These are phyloP conservation scores for Drosophila atripex DNA, from an alignment of 2,888 invertebrate species.

Conservation along the genomic window DNA sequence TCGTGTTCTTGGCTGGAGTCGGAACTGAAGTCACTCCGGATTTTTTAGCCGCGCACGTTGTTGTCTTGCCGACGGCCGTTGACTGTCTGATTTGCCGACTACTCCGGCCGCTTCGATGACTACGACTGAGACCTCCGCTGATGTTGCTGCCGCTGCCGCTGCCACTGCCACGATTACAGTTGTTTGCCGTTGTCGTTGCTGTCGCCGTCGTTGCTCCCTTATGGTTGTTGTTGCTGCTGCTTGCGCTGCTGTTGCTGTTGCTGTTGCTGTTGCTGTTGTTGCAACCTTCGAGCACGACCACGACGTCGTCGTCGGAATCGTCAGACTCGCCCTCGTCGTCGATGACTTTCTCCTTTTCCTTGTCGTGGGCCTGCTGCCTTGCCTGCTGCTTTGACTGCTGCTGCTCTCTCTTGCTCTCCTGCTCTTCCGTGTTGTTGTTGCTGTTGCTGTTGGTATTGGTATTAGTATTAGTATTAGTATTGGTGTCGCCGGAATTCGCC, in stretches of 20 bases:
- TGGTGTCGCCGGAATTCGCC: slow-evolving; percentile 71
- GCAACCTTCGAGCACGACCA: slow-evolving; percentile 68
- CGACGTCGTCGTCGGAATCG: slow-evolving; percentile 75
- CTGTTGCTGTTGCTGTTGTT: slow-evolving; percentile 54
- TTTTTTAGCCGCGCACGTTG: slow-evolving; percentile 81
- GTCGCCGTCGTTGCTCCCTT: slow-evolving; percentile 34
- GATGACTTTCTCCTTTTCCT: slow-evolving; percentile 48
- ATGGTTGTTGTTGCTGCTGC: slow-evolving; percentile 38
- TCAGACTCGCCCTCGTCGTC: slow-evolving; percentile 61
- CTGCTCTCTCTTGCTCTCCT: slow-evolving; percentile 8
- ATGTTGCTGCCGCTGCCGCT: slow-evolving; percentile 38
- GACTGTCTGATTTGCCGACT: slow-evolving; percentile 81
- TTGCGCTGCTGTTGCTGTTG: slow-evolving; percentile 41
- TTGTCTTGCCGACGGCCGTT: slow-evolving; percentile 82
- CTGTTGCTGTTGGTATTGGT: slow-evolving; percentile 17
- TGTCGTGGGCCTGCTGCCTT: slow-evolving; percentile 2
- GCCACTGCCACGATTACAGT: slow-evolving; percentile 38
- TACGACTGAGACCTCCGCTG: slow-evolving; percentile 62
- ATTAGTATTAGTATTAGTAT: slow-evolving; percentile 35
- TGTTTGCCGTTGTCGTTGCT: slow-evolving; percentile 57
- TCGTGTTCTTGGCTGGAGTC: slow-evolving; percentile 48
- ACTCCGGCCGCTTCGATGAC: slow-evolving; percentile 69
- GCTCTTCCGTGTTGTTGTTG: slow-evolving; percentile 18
- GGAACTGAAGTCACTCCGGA: slow-evolving; percentile 30
- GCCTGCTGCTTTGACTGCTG: neutral